Conservation (phyloP, 2,113 vertebrate genomes). For the Poeciliopsis occidentalis region DNA sequence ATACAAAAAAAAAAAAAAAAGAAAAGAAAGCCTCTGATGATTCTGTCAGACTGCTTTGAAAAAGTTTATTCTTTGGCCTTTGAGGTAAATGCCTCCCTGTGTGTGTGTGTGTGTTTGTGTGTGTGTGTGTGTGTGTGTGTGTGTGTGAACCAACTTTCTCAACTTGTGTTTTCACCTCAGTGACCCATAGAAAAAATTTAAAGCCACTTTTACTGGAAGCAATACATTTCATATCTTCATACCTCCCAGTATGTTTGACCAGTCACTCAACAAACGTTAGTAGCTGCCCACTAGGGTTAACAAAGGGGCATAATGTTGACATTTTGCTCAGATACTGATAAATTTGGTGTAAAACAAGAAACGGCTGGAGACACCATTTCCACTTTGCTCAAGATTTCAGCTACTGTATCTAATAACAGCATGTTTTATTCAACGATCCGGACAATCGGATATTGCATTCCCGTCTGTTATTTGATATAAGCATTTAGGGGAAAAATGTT, state of each 20-base stretch:
- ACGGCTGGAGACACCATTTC: no score
- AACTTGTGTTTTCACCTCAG: neutral
- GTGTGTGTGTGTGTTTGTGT: constrained; percentile 4
- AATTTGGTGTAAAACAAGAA: no score
- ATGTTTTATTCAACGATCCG: no score
- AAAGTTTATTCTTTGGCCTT: constrained; percentile 44
- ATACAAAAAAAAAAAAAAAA: constrained; percentile 24
- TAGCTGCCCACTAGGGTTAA: neutral
- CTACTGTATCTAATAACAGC: no score
- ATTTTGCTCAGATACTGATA: no score
- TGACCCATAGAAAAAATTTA: neutral
- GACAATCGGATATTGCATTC: no score
- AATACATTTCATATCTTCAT: neutral
- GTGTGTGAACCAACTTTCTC: neutral
- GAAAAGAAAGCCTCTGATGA: constrained; percentile 1
- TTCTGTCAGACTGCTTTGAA: constrained; percentile 34
- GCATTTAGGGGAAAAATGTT: no score
- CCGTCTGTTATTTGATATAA: no score
- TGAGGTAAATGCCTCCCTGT: constrained; percentile 19
- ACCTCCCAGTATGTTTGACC: neutral
- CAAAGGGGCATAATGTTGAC: no score
- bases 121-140: constrained; percentile 8
- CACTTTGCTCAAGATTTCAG: no score
- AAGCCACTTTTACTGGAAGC: neutral
- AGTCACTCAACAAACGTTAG: neutral